Evolutionary conservation across 53 echinoderm and acorn worm species (phyloP).

Genomic region (Holothuria scabra): DNA sequence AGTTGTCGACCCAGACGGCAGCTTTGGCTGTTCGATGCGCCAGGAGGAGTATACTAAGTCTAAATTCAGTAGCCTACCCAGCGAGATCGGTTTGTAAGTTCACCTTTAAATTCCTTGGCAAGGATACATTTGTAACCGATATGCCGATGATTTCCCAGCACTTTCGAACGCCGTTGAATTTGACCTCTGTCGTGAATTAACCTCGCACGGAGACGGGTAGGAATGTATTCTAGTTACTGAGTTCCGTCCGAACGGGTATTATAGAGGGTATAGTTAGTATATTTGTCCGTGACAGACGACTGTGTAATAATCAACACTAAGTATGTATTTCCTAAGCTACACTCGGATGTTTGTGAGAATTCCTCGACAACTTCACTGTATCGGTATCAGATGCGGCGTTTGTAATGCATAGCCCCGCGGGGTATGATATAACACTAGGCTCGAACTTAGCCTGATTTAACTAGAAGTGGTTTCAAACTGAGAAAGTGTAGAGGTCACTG

Average conservation of each 20-base stretch:
- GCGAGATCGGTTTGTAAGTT: too few species aligned
- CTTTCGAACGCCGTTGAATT: not conserved
- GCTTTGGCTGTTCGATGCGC: too few species aligned
- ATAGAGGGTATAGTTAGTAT: too few species aligned
- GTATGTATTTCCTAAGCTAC: too few species aligned
- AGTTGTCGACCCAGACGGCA: too few species aligned
- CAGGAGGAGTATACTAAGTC: too few species aligned
- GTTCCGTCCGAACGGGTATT: too few species aligned
- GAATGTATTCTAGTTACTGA: too few species aligned
- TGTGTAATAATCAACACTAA: too few species aligned
- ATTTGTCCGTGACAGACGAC: too few species aligned
- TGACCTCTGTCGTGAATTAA: constrained; percentile 23
- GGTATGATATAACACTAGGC: constrained; percentile 45
- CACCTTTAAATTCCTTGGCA: constrained; percentile 15
- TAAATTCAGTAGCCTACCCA: too few species aligned
- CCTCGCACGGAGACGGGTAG: constrained; percentile 18
- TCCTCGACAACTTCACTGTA: not conserved
- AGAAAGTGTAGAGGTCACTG: constrained; percentile 34
- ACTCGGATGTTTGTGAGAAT: too few species aligned
- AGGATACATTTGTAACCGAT: constrained; percentile 32
- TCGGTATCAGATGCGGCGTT: constrained; percentile 7
- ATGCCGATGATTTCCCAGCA: not conserved
- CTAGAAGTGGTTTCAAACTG: constrained; percentile 42
- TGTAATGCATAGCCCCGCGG: constrained; percentile 43
- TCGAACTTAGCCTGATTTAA: not conserved